Evolutionary conservation across 1,140 invertebrate species (phyloP).

Genomic region (Branchinecta lindahli): DNA sequence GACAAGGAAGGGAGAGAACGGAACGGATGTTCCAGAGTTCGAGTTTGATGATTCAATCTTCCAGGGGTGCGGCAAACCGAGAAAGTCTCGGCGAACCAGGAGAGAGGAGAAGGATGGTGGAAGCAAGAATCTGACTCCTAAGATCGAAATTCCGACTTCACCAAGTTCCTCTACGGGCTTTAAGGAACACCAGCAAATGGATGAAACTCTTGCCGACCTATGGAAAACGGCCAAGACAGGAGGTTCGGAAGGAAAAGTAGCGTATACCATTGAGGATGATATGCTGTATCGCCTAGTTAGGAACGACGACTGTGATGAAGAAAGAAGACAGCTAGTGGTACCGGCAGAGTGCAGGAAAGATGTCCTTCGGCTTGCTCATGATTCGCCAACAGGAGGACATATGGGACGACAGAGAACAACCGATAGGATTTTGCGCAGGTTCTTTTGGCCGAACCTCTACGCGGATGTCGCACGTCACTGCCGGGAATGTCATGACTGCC

Average conservation of each 20-base stretch:
- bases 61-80: neutral
- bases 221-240: neutral
- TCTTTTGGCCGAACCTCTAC: conserved; percentile 5
- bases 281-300: neutral
- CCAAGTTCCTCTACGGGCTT: too few relatives aligned
- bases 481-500: neutral
- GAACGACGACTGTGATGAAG: neutral
- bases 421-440: neutral
- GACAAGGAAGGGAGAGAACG: neutral
- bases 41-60: conserved; percentile 1
- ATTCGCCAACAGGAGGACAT: neutral
- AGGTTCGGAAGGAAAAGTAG: neutral
- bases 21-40: neutral
- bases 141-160: too few relatives aligned
- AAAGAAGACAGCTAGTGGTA: neutral
- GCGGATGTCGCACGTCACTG: neutral
- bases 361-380: neutral
- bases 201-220: neutral
- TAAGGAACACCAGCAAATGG: neutral
- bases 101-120: neutral
- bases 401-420: neutral
- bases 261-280: neutral
- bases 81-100: neutral
- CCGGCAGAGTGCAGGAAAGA: neutral
- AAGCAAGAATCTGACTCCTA: too few relatives aligned